Conservation (phyloP, 2,888 invertebrate genomes). For the Pediacus dermestoides region DNA sequence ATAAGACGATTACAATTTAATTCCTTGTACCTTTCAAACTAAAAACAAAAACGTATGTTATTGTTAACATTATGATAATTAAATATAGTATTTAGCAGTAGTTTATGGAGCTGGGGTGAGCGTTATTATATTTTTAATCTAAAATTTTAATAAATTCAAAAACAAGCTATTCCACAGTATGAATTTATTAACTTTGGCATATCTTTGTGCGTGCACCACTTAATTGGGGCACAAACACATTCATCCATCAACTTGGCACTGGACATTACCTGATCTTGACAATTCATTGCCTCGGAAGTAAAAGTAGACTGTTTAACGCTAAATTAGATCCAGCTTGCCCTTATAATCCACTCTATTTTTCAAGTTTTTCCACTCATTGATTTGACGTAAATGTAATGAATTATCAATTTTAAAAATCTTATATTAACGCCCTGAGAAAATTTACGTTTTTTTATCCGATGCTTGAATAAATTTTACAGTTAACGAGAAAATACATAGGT, state of each 20-base stretch:
- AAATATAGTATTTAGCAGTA: too few relatives aligned
- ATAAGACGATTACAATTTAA: too few relatives aligned
- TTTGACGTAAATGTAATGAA: conserved; percentile 19
- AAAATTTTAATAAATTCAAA: too few relatives aligned
- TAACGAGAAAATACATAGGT: too few relatives aligned
- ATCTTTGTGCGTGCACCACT: conserved; percentile 34
- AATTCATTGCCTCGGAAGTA: conserved; percentile 38
- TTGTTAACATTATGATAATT: too few relatives aligned
- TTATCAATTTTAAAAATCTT: conserved; percentile 22
- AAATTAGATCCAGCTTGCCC: conserved; percentile 30
- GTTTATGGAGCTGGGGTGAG: too few relatives aligned
- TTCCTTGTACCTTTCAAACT: too few relatives aligned
- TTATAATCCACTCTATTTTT: conserved; percentile 11
- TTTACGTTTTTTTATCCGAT: too few relatives aligned
- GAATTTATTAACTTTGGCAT: conserved; percentile 34
- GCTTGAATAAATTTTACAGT: too few relatives aligned
- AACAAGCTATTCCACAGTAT: too few relatives aligned
- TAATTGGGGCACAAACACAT: conserved; percentile 45
- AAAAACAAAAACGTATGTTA: too few relatives aligned
- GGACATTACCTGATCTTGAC: conserved; percentile 41
- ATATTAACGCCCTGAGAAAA: conserved; percentile 17
- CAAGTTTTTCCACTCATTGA: conserved; percentile 16
- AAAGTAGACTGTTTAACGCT: conserved; percentile 34
- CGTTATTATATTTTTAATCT: too few relatives aligned
- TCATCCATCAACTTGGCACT: conserved; percentile 46